Base-by-base conservation (phyloP, 2,113 vertebrate species). In the Chaetops frenatus region DNA sequence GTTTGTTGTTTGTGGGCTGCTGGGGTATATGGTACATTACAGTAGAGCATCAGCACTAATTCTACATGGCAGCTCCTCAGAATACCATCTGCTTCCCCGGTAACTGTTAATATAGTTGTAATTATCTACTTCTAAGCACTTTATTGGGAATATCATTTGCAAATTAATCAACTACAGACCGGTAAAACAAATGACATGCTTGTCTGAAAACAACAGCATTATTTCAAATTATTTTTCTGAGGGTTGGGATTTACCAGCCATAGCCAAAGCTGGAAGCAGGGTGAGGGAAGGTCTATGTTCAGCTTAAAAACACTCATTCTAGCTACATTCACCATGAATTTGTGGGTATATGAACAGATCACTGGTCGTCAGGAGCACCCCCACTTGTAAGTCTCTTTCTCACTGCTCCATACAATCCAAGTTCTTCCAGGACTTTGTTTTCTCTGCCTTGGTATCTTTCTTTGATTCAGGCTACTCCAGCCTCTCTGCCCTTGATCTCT, bases 51-150 rank as follows among this genome's bases (percentile, higher is more conserved):
- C 99, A 99, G 98, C 98, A 98, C 98, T 99, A 99, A 99, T 99
- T 99, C 98, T 99, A 99, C 98, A 98, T 99, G 99, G 99, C 99
- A 99, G 98, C 98, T 98, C 98, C 98, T 98, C 98, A 97, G 98
- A 99, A 99, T 98, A 98, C 99, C 99, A 99, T 99, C 99, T 99
- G 99, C 98, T 99, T 98, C 98, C 98, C 98, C 97, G 96, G 98
- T 99, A 99, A 99, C 98, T 98, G 98, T 99, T 99, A 99, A 99
- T 99, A 99, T 98, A 99, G 98, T 98, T 98, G 99, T 99, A 99
- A 99, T 99, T 99, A 99, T 99, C 98, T 99, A 99, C 99, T 99
- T 99, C 98, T 98, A 98, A 98, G 98, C 98, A 98, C 98, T 99
- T 99, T 99, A 99, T 98, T 98, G 98, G 98, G 98, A 99, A 99